Evolutionary conservation across 2,888 invertebrate species (phyloP).

Genomic region (Nomada fucata): DNA sequence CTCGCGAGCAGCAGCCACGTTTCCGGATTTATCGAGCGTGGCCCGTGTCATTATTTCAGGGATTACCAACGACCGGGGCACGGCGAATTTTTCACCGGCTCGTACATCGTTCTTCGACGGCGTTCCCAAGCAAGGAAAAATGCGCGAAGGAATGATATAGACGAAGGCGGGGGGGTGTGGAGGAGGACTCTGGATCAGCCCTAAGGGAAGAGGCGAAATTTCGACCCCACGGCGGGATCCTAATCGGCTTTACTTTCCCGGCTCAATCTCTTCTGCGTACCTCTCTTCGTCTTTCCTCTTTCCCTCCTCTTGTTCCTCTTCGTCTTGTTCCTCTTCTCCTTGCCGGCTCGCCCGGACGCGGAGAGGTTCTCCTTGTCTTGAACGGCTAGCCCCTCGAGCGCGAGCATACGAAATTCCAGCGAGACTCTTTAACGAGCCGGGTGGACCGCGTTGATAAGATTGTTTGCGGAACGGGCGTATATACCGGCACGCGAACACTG

Average conservation of each 20-base stretch:
- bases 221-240: constrained; percentile 64
- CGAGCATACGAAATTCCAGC: constrained; percentile 69
- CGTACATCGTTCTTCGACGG: constrained; percentile 52
- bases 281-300: background rate
- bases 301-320: background rate
- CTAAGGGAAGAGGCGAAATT: constrained; percentile 59
- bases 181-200: constrained; percentile 54
- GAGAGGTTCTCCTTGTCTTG: background rate
- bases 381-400: constrained; percentile 39
- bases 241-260: constrained; percentile 70
- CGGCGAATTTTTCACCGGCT: constrained; percentile 62
- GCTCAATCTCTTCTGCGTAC: constrained; percentile 45
- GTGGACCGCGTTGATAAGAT: constrained; percentile 72
- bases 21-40: constrained; percentile 74
- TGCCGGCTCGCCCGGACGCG: background rate
- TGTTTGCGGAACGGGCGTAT: constrained; percentile 65
- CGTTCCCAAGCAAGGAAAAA: constrained; percentile 26
- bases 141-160: constrained; percentile 3
- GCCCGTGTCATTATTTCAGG: constrained; percentile 71
- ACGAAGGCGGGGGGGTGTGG: constrained; percentile 11
- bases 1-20: constrained; percentile 58
- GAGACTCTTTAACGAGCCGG: constrained; percentile 70
- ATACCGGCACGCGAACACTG: constrained; percentile 63
- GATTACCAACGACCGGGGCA: constrained; percentile 61
- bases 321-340: background rate